Evolutionary conservation across 2,888 invertebrate genomes (phyloP).

Genomic region (Apamea monoglypha): DNA sequence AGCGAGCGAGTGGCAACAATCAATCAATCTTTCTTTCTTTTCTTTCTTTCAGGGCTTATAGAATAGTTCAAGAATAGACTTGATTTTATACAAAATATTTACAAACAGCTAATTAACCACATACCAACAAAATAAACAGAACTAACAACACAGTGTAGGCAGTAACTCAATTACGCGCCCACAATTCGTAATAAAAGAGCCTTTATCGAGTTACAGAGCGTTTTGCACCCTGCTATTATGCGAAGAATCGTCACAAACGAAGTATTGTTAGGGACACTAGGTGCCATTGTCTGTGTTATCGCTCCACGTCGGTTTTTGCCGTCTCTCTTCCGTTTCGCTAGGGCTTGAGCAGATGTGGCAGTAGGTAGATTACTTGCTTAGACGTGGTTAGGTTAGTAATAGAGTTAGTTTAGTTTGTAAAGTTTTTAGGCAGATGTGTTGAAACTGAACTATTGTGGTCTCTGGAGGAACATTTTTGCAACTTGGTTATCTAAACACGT

Average conservation of each 20-base stretch:
- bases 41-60: too few species aligned
- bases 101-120: constrained; percentile 64
- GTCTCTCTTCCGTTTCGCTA: constrained; percentile 84
- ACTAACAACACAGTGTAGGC: constrained; percentile 77
- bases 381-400: background rate
- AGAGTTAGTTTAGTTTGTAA: background rate
- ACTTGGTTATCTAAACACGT: background rate
- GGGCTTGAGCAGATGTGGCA: constrained; percentile 76
- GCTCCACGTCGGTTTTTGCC: constrained; percentile 87
- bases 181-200: constrained; percentile 87
- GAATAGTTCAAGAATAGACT: too few species aligned
- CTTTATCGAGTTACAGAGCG: constrained; percentile 87
- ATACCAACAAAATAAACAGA: constrained; percentile 75
- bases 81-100: too few species aligned
- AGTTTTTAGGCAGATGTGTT: background rate
- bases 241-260: constrained; percentile 90
- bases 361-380: constrained; percentile 65
- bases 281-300: constrained; percentile 89
- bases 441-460: too few species aligned
- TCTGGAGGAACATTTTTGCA: background rate
- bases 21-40: too few species aligned
- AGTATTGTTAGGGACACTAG: constrained; percentile 89
- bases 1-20: too few species aligned
- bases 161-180: constrained; percentile 87
- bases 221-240: constrained; percentile 87